Evolutionary conservation across 2,797 vertebrate species (phyloP).

Genomic region (Streptopelia turtur): DNA sequence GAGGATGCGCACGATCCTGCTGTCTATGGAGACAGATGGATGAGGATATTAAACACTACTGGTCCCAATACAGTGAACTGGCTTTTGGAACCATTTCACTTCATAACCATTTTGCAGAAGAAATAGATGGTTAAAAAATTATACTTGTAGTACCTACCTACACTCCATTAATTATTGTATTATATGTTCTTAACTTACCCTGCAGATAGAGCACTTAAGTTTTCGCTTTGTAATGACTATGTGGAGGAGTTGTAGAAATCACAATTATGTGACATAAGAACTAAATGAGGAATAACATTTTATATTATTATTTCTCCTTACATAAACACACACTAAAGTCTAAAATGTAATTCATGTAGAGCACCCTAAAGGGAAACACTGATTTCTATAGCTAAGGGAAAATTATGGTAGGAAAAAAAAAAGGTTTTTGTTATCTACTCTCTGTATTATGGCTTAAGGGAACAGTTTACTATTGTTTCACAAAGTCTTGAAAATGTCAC

Average conservation of each 20-base stretch:
- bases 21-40: no score
- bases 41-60: no score
- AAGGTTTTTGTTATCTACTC: rapidly evolving
- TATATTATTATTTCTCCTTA: neutral
- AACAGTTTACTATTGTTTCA: neutral
- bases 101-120: neutral
- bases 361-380: neutral
- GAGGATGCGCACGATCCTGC: no score
- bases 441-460: neutral
- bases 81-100: neutral
- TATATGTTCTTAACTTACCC: neutral
- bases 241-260: neutral
- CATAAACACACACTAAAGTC: neutral
- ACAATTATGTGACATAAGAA: neutral
- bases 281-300: neutral
- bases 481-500: neutral
- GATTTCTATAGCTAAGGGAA: neutral
- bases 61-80: neutral
- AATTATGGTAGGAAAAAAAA: neutral
- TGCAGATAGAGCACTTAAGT: neutral
- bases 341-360: neutral
- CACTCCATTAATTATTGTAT: neutral
- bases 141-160: neutral
- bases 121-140: neutral
- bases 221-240: neutral